Percentiles rank a stretch among this genome's conserved stretches.
Evolutionary conservation across 30 jellyfish, hydroid and myxozoan genomes (phyloP).

Genomic region (Cassiopea xamachana): DNA sequence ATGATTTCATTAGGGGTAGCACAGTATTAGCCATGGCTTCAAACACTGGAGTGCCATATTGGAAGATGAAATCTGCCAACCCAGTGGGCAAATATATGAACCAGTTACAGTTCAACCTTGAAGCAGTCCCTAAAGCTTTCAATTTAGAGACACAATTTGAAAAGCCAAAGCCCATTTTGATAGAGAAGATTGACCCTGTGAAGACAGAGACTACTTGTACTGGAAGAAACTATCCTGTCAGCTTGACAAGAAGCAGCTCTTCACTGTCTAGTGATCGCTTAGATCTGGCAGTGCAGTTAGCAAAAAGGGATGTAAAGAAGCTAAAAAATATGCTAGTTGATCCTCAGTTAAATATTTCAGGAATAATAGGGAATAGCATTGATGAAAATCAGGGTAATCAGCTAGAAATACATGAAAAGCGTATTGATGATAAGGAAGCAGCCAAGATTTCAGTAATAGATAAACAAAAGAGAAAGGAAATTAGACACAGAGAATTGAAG

Average conservation of each 20-base stretch:
- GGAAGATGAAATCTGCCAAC: neutral
- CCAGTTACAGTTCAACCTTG: slow-evolving; percentile 77
- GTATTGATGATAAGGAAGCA: neutral
- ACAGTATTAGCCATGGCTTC: neutral
- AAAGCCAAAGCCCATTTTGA: slow-evolving; percentile 88
- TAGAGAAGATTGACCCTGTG: slow-evolving; percentile 76
- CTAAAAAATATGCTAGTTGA: slow-evolving; percentile 71
- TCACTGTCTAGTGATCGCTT: slow-evolving; percentile 84
- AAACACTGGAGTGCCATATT: neutral
- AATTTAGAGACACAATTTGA: slow-evolving; percentile 59
- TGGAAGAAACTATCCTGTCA: neutral
- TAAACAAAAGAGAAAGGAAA: neutral
- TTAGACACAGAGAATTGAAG: slow-evolving; percentile 6
- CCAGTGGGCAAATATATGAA: slow-evolving; percentile 18
- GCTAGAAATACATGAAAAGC: neutral
- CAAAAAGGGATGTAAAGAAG: slow-evolving; percentile 85
- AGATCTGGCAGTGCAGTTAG: slow-evolving; percentile 88
- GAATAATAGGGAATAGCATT: neutral
- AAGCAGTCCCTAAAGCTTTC: slow-evolving; percentile 26
- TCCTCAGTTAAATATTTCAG: slow-evolving; percentile 27
- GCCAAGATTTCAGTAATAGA: neutral
- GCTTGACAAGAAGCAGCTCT: slow-evolving; percentile 1
- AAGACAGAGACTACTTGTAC: neutral
- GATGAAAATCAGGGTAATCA: neutral
- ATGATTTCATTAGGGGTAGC: neutral